Base-by-base conservation (phyloP, 2,797 vertebrate genomes). In the Sebastes iracundus region DNA sequence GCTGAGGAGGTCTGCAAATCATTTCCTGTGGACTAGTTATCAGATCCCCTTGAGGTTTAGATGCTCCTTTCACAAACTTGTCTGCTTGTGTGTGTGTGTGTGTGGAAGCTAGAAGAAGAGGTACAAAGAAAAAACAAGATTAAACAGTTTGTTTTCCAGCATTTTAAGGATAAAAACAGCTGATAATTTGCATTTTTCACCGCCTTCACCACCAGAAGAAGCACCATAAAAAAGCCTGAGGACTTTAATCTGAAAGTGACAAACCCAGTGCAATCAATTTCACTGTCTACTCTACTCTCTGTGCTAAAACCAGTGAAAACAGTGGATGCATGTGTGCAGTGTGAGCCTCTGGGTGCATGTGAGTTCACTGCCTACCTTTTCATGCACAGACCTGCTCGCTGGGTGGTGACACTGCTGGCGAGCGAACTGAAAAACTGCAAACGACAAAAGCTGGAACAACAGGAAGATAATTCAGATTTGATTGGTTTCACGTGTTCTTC, bases 401-500 rank as follows among this genome's bases (percentile, higher is more conserved):
- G 96, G 95, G 95, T 96, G 95, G 95, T 92, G 94, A 93, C 93
- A 93, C 90, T 82, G 92, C 93, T 93, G 91, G 93, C 90, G 92
- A 93, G 91, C 73, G 67, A 83, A 89, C 90, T 87, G 88, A 90
- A 93, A 90, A 68, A 68, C 91, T 88, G 89, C 92, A 87, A 90
- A 95, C 90, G 93, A 93, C 90, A 89, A 95, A 93, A 94, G 94
- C 93, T 94, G 92, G 86, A 95, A 94, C 94, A 96, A 95, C 94
- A 93, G 90, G 95, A 94, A 93, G 94, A 96, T 96, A 95, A 96
- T 95, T 96, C 92, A 82, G 81, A 93, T 96, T 94, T 96, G 95
- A 96, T 95, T 94, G 94, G 94, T 96, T 95, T 95, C 95, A 96
- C 91, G 90, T 96, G 96, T 95, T 95, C 92, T 95, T 95, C 94